phyloP scores from a whole-genome alignment of 2,888 invertebrate species.

The Zaprionus bogoriensis region DNA sequence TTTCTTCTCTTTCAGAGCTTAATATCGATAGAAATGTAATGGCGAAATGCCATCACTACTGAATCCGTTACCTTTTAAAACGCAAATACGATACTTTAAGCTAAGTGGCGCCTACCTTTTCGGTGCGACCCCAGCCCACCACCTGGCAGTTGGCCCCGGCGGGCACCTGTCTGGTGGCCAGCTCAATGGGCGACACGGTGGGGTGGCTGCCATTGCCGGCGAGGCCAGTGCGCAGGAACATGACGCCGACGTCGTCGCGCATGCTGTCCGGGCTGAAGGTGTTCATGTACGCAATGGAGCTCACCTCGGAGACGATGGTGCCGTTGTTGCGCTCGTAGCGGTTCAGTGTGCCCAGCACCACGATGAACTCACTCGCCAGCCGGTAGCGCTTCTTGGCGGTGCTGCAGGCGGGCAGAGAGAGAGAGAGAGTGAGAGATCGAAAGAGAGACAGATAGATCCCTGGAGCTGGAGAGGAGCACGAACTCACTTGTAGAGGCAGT shows the following conservation, averaged over 20 bases:
- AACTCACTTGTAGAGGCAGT: slow-evolving; percentile 80
- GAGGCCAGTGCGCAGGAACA: slow-evolving; percentile 71
- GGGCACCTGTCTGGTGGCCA: slow-evolving; percentile 49
- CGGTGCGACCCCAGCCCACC: slow-evolving; percentile 81
- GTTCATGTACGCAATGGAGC: slow-evolving; percentile 69
- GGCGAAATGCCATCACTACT: no score
- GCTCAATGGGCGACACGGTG: slow-evolving; percentile 65
- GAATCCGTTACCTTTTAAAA: no score
- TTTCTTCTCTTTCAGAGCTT: no score
- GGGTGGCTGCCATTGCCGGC: slow-evolving; percentile 59
- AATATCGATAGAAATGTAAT: no score
- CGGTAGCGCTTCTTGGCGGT: slow-evolving; percentile 70
- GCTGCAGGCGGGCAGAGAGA: no score
- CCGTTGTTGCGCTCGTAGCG: slow-evolving; percentile 67
- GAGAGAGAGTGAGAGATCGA: no score
- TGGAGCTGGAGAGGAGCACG: no score
- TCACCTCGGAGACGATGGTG: slow-evolving; percentile 77
- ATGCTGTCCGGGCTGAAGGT: slow-evolving; percentile 74
- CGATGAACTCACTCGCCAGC: slow-evolving; percentile 72
- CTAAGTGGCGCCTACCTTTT: slow-evolving; percentile 50
- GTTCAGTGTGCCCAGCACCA: slow-evolving; percentile 81
- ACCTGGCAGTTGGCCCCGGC: slow-evolving; percentile 74
- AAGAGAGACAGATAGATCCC: no score
- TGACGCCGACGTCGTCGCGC: slow-evolving; percentile 79
- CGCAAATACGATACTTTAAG: no score